phyloP scores from a whole-genome alignment of 2,888 invertebrate genomes.

The Tetragnatha montana region DNA sequence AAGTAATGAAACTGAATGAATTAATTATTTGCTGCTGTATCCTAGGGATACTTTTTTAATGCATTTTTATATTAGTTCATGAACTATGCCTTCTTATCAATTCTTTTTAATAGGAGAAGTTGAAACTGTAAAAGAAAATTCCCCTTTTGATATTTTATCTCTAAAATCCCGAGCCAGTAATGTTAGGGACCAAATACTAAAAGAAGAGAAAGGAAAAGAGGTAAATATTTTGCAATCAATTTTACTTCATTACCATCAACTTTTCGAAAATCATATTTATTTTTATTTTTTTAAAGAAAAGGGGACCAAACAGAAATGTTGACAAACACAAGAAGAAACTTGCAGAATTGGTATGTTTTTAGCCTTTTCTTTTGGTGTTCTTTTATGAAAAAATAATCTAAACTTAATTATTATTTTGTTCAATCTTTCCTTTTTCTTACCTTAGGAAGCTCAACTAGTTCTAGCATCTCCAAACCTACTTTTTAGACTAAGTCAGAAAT shows the following conservation, averaged over 20 bases:
- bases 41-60: not conserved
- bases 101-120: constrained; percentile 44
- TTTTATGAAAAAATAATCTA: not conserved
- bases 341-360: constrained; percentile 81
- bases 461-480: constrained; percentile 92
- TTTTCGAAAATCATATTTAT: not conserved
- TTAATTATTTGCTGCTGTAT: not conserved
- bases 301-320: constrained; percentile 71
- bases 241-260: not conserved
- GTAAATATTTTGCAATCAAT: constrained; percentile 69
- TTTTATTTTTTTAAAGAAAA: constrained; percentile 49
- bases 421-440: not conserved
- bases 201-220: constrained; percentile 82
- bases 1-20: constrained; percentile 12
- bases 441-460: constrained; percentile 87
- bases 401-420: constrained; percentile 7
- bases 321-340: constrained; percentile 94
- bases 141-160: constrained; percentile 70
- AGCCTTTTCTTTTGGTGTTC: not conserved
- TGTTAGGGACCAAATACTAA: constrained; percentile 88
- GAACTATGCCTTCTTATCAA: not conserved
- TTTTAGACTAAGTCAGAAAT: constrained; percentile 85
- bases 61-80: not conserved
- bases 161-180: constrained; percentile 84
- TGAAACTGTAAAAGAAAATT: constrained; percentile 66